A percentile compares a stretch with the other conserved stretches of the same genome.
These are phyloP conservation scores for Pycnomerus fuliginosus DNA, from an alignment of 2,888 invertebrate species.

Conservation along the genomic window DNA sequence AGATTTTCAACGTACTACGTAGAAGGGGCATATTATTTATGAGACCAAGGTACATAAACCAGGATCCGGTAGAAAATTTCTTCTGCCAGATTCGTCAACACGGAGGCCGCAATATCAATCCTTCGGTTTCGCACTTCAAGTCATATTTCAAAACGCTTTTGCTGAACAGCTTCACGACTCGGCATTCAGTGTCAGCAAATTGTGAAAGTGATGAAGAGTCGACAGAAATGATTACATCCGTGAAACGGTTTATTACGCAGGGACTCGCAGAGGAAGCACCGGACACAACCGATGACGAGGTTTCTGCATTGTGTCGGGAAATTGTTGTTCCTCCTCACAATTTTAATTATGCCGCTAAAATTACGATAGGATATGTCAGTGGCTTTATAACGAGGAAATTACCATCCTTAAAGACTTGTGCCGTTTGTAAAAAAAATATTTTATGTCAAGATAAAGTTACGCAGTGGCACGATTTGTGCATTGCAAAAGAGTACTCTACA, in stretches of 20 bases:
- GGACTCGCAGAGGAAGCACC: slow-evolving; percentile 4
- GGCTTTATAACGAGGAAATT: slow-evolving; percentile 4
- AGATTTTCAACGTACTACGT: slow-evolving; percentile 1
- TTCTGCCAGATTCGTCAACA: slow-evolving; percentile 16
- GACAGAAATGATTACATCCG: slow-evolving; percentile 3
- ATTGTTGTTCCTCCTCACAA: no score
- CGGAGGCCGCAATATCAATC: slow-evolving; percentile 9
- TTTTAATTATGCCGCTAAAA: not conserved
- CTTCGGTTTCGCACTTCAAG: slow-evolving; percentile 6
- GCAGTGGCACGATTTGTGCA: not conserved
- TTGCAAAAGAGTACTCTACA: slow-evolving; percentile 2
- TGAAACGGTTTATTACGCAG: slow-evolving; percentile 7
- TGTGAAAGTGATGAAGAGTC: slow-evolving; percentile 8
- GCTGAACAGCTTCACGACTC: slow-evolving; percentile 7
- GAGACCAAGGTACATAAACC: slow-evolving; percentile 5
- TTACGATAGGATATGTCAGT: slow-evolving; percentile 2
- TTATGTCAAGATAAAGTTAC: not conserved
- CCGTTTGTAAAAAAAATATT: not conserved
- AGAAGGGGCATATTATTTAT: slow-evolving; percentile 3
- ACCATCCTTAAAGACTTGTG: slow-evolving; percentile 2
- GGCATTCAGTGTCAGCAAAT: slow-evolving; percentile 12
- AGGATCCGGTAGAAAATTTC: slow-evolving; percentile 16
- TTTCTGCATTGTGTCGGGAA: not conserved
- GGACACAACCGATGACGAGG: not conserved
- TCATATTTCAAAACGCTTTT: slow-evolving; percentile 16